phyloP scores from a whole-genome alignment of 2,888 invertebrate genomes.

The Diarsia brunnea region DNA sequence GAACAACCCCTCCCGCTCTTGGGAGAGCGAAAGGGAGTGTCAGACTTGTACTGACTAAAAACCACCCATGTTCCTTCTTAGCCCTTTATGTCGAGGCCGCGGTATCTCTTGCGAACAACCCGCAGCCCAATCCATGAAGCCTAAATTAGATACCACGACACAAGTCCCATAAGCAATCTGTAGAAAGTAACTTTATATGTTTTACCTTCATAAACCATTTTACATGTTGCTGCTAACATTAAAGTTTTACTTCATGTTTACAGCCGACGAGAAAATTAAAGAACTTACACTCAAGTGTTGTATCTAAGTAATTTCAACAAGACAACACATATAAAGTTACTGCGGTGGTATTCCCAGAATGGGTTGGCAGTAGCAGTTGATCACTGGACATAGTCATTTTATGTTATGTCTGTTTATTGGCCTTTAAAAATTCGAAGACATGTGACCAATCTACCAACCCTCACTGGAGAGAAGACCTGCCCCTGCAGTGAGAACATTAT shows the following conservation, averaged over 20 bases:
- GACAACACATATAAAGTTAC: background rate
- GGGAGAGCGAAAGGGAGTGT: no score
- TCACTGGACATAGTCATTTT: background rate
- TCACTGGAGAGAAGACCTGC: no score
- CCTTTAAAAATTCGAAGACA: no score
- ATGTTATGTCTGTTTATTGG: no score
- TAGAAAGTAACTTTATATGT: constrained; percentile 2
- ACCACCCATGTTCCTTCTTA: no score
- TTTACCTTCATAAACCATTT: constrained; percentile 4
- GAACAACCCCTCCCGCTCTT: no score
- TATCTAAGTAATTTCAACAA: background rate
- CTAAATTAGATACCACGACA: background rate
- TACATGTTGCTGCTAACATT: constrained; percentile 16
- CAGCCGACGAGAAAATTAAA: background rate
- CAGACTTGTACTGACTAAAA: no score
- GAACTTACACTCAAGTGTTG: background rate
- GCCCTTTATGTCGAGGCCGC: no score
- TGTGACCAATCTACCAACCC: no score
- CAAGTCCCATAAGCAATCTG: background rate
- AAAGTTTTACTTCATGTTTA: constrained; percentile 21
- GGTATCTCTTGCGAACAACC: no score
- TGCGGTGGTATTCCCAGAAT: background rate
- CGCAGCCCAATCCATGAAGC: no score
- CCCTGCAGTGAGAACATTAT: no score
- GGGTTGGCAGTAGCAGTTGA: background rate